phyloP scores from a whole-genome alignment of 2,113 vertebrate genomes.

The Jacana jacana region DNA sequence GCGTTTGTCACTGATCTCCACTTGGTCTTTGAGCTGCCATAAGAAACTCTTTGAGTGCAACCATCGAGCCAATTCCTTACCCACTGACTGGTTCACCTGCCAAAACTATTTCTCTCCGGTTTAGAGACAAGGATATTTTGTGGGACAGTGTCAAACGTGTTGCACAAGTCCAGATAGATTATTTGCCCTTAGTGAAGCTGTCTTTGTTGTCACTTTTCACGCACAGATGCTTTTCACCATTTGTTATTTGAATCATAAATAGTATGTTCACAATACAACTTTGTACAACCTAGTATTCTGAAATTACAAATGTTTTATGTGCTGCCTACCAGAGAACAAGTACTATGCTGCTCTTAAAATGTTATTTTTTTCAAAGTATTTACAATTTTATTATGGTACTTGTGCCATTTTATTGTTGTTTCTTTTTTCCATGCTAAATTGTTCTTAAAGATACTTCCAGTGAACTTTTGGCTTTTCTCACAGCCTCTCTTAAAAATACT shows the following conservation, averaged over 20 bases:
- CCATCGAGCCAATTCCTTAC: background rate
- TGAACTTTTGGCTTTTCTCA: background rate
- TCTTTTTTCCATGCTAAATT: background rate
- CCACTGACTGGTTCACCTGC: background rate
- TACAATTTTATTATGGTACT: background rate
- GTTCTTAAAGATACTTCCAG: background rate
- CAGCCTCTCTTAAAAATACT: background rate
- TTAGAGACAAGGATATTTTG: background rate
- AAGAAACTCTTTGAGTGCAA: background rate
- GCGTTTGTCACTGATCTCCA: background rate
- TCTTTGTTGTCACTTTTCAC: background rate
- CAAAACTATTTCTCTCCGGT: background rate
- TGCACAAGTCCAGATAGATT: background rate
- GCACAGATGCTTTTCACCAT: background rate
- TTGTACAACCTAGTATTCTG: background rate
- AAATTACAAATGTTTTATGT: background rate
- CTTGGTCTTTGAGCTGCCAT: fast-evolving
- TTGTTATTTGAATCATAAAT: background rate
- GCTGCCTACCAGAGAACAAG: background rate
- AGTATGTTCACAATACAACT: background rate
- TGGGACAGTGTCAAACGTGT: background rate
- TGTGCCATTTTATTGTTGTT: background rate
- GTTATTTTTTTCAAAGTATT: background rate
- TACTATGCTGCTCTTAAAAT: background rate
- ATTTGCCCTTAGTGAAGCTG: background rate